Percentiles rank a stretch among this genome's conserved stretches.
phyloP scores from a whole-genome alignment of 2,888 invertebrate species.

The Cephus pygmeus region DNA sequence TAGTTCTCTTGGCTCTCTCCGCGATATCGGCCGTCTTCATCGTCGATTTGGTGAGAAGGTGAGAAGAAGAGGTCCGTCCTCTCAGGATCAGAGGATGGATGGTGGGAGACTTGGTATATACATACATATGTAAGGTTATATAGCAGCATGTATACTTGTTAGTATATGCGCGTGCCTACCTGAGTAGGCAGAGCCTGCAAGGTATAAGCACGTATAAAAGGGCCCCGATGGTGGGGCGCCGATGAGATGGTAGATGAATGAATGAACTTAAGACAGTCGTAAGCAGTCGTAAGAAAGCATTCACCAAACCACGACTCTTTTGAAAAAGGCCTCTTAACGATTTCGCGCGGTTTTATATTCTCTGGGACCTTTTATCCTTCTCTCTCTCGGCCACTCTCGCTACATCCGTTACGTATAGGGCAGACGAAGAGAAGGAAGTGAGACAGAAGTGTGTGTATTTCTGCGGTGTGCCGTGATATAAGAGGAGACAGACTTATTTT shows the following conservation, averaged over 20 bases:
- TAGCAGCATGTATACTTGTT: neutral
- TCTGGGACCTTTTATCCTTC: neutral
- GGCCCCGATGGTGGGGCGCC: constrained; percentile 26
- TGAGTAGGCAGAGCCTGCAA: constrained; percentile 21
- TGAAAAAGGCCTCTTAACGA: constrained; percentile 11
- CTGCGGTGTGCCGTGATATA: neutral
- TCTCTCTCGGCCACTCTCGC: neutral
- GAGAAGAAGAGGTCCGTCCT: neutral
- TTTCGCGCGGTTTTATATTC: neutral
- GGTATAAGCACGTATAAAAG: constrained; percentile 24
- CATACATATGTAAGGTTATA: neutral
- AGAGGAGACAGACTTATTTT: neutral
- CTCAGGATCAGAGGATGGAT: neutral
- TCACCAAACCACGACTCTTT: constrained; percentile 51
- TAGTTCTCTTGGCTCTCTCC: neutral
- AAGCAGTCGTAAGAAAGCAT: constrained; percentile 59
- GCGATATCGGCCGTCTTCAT: neutral
- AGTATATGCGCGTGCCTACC: constrained; percentile 18
- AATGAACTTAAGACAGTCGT: constrained; percentile 63
- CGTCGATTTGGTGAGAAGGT: neutral
- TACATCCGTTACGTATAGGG: neutral
- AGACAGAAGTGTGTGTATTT: neutral
- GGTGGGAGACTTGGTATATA: neutral
- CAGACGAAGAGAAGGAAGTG: neutral
- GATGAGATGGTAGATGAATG: constrained; percentile 52